These are phyloP conservation scores for Synergus laeviventris DNA, from an alignment of 2,888 invertebrate genomes.

Conservation along the genomic window DNA sequence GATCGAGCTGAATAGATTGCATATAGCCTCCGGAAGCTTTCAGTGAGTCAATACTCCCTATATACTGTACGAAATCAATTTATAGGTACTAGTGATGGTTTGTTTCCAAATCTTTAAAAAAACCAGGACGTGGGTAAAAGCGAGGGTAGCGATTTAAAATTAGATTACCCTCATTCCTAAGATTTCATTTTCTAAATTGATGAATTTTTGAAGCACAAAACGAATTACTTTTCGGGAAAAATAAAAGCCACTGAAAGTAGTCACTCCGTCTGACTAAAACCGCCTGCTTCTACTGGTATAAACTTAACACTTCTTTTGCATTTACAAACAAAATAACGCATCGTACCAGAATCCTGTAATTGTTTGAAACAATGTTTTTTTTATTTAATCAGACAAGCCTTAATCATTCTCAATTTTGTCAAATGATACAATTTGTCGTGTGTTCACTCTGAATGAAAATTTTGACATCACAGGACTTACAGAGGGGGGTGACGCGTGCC, in stretches of 20 bases:
- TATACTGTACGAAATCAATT: not conserved
- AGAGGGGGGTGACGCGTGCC: constrained; percentile 65
- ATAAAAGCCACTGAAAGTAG: not conserved
- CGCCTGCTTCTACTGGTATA: not conserved
- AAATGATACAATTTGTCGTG: not conserved
- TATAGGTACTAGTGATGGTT: not conserved
- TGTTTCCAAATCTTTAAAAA: not conserved
- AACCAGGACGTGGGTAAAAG: not conserved
- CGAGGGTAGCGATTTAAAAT: constrained; percentile 9
- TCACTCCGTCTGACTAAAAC: not conserved
- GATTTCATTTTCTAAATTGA: constrained; percentile 3
- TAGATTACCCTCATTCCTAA: not conserved
- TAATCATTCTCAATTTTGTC: not conserved
- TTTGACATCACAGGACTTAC: constrained; percentile 10
- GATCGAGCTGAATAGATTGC: constrained; percentile 3
- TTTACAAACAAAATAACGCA: not conserved
- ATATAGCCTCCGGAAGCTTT: constrained; percentile 7
- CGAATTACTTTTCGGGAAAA: not conserved
- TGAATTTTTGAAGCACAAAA: not conserved
- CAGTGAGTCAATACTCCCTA: constrained; percentile 14
- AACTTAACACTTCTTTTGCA: not conserved
- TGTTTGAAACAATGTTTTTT: not conserved
- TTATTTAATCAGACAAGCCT: not conserved
- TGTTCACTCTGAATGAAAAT: constrained; percentile 6
- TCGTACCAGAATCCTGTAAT: not conserved